phyloP scores from a whole-genome alignment of 2,888 invertebrate species.

The Stenotaenia linearis region DNA sequence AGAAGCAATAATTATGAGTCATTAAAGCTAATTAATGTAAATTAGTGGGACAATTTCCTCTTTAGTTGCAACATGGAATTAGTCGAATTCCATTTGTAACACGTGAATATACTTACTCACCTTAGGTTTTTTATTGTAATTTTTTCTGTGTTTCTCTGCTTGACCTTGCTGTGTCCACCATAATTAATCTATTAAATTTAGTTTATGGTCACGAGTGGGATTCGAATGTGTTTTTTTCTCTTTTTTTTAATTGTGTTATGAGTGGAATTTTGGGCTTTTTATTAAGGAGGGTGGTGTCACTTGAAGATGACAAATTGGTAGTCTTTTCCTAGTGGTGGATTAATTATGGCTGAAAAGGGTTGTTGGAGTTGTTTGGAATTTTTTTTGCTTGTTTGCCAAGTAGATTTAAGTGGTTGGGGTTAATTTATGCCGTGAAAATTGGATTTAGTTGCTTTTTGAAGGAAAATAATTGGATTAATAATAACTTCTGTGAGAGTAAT shows the following conservation, averaged over 20 bases:
- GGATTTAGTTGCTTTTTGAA: too few relatives aligned
- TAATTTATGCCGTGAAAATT: too few relatives aligned
- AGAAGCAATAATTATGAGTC: neutral
- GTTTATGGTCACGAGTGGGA: neutral
- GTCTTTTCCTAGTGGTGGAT: neutral
- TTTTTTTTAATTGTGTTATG: neutral
- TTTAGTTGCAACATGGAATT: neutral
- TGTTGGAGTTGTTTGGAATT: too few relatives aligned
- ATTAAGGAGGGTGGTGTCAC: neutral
- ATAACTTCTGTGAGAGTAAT: too few relatives aligned
- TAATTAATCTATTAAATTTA: constrained; percentile 15
- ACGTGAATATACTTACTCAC: neutral
- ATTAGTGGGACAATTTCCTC: constrained; percentile 1
- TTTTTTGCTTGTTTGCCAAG: too few relatives aligned
- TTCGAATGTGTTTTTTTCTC: neutral
- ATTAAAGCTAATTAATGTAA: neutral
- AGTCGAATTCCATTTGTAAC: neutral
- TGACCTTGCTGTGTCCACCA: neutral
- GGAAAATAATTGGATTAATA: too few relatives aligned
- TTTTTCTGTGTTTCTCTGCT: neutral
- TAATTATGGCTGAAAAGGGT: too few relatives aligned
- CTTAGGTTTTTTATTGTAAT: neutral
- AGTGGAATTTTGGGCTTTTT: neutral
- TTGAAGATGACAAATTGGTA: neutral
- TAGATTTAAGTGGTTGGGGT: too few relatives aligned